These are phyloP conservation scores for Lissocephala sabroskyi DNA, from an alignment of 2,888 invertebrate genomes.

Conservation along the genomic window DNA sequence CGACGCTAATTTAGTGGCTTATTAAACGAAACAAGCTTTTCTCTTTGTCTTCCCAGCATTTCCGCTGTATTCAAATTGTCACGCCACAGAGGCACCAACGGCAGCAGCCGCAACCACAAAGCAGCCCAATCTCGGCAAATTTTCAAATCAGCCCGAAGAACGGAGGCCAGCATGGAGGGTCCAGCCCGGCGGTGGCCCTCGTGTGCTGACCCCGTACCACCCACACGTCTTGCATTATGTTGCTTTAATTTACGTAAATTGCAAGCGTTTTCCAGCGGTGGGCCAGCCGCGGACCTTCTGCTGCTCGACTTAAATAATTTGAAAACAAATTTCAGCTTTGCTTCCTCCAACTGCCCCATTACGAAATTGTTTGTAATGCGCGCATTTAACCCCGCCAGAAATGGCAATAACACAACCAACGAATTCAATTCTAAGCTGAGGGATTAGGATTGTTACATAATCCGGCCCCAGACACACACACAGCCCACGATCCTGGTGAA, in stretches of 20 bases:
- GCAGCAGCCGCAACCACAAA: background rate
- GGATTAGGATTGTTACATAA: constrained; percentile 32
- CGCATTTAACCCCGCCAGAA: constrained; percentile 56
- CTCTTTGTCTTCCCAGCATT: too few species aligned
- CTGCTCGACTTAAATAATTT: constrained; percentile 60
- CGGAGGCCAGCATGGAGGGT: too few species aligned
- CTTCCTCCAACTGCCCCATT: constrained; percentile 53
- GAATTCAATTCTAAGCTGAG: constrained; percentile 19
- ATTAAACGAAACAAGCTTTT: too few species aligned
- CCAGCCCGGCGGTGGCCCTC: background rate
- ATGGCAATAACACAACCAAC: constrained; percentile 14
- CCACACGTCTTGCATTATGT: constrained; percentile 59
- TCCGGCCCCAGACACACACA: constrained; percentile 1
- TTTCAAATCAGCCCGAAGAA: too few species aligned
- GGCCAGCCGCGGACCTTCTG: too few species aligned
- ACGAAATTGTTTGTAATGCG: constrained; percentile 53
- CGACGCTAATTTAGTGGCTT: too few species aligned
- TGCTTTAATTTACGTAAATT: constrained; percentile 57
- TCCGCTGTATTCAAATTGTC: too few species aligned
- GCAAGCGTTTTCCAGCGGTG: constrained; percentile 24
- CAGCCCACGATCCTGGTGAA: constrained; percentile 29
- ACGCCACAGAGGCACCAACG: background rate
- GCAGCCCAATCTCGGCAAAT: too few species aligned
- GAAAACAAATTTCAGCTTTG: constrained; percentile 56
- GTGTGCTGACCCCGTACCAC: constrained; percentile 42